These are phyloP conservation scores for Archips crataeganus DNA, from an alignment of 2,888 invertebrate species.

Conservation along the genomic window DNA sequence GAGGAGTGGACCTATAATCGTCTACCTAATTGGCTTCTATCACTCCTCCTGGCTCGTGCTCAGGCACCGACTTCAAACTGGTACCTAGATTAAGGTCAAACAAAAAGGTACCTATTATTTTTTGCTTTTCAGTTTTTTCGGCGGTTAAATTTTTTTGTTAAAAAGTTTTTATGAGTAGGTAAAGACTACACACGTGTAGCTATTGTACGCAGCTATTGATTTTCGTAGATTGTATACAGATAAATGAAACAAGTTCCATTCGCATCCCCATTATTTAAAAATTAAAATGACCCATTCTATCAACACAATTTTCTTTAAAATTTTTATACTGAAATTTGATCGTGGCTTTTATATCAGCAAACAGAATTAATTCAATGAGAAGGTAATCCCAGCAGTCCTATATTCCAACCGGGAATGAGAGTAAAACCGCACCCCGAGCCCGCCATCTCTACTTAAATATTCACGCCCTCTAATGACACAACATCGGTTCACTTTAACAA, in stretches of 20 bases:
- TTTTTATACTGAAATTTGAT: slow-evolving; percentile 54
- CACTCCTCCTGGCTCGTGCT: too few species aligned
- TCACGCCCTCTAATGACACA: slow-evolving; percentile 82
- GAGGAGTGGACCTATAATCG: too few species aligned
- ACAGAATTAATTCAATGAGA: slow-evolving; percentile 76
- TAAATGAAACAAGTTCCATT: neutral
- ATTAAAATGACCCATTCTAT: too few species aligned
- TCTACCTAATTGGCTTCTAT: too few species aligned
- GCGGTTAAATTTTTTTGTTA: too few species aligned
- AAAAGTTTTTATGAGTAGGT: too few species aligned
- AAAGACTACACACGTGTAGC: too few species aligned
- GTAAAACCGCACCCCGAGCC: slow-evolving; percentile 64
- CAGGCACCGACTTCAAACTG: too few species aligned
- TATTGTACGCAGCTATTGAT: neutral
- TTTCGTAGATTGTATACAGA: neutral
- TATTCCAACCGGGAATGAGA: slow-evolving; percentile 67
- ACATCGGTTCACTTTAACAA: slow-evolving; percentile 69
- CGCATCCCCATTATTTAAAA: too few species aligned
- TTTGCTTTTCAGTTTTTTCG: too few species aligned
- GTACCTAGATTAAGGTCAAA: too few species aligned
- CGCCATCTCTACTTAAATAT: slow-evolving; percentile 78
- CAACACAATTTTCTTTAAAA: slow-evolving; percentile 3
- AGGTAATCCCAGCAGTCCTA: slow-evolving; percentile 74
- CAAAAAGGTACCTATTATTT: too few species aligned
- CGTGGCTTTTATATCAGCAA: slow-evolving; percentile 67